Evolutionary conservation across 1,140 invertebrate species (phyloP).

Genomic region (Melanaphis sacchari): DNA sequence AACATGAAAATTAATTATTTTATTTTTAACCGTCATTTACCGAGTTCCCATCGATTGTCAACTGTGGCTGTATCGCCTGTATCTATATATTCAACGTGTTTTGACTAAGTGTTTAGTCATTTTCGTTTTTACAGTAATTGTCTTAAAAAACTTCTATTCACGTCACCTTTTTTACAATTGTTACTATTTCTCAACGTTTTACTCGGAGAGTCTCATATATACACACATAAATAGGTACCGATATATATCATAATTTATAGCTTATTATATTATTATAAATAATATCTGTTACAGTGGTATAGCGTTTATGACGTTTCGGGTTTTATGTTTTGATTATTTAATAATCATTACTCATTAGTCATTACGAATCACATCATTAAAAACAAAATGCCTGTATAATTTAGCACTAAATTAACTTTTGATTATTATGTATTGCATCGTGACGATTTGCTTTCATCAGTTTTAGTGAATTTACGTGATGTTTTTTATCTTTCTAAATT

Average conservation of each 20-base stretch:
- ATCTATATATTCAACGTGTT: background rate
- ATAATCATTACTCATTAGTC: background rate
- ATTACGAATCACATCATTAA: background rate
- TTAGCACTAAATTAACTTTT: background rate
- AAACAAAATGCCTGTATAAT: background rate
- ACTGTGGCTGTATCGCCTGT: background rate
- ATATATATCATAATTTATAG: no score
- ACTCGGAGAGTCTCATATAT: background rate
- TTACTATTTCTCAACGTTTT: background rate
- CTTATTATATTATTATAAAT: background rate
- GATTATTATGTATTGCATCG: background rate
- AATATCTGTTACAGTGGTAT: background rate
- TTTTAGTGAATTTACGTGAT: background rate
- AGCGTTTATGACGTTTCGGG: background rate
- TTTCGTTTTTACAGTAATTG: background rate
- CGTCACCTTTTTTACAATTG: background rate
- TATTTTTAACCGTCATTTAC: background rate
- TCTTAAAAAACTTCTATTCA: background rate
- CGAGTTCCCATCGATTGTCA: background rate
- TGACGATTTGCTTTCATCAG: background rate
- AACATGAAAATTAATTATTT: slow-evolving; percentile 40
- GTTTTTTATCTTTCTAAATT: background rate
- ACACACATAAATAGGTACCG: no score
- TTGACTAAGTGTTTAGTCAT: background rate
- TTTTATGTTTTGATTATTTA: background rate